Evolutionary conservation across 1,140 invertebrate species (phyloP), one percentile per base, ranked within the genome.

Genomic region (Melanaphis sacchari): DNA sequence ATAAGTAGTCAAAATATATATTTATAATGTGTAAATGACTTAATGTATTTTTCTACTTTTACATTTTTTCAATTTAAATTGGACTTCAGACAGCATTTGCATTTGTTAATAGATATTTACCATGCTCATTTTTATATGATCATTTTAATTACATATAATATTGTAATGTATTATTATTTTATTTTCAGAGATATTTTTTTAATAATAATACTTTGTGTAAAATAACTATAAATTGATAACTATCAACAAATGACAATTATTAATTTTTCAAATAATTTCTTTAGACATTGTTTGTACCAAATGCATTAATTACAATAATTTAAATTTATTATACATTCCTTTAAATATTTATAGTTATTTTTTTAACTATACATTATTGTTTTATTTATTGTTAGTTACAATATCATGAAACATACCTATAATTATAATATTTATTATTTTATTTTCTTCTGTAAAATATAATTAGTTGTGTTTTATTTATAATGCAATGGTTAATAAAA

Each of bases 31-130:
- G 6, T 49, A 82, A 91, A 91, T 82, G 81, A 91, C 66, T 91
- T 92, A 81, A 92, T 24, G n/a, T 92, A 92, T 92, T 92, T 92
- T 92, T 92, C 66, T 92, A 92, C 66, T 81, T 92, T 92, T 92
- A 92, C 90, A 92, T 92, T 82, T 92, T 81, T 92, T 82, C 90
- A 82, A 8, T 43, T 21, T 38, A 22, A 38, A 82, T 36, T 36
- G n/a, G 90, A 49, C 1, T 66, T 66, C 8, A 46, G n/a, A 26
- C 5, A 26, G 49, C 1, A 92, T 40, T 91, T 81, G 31, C 40
- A 82, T 82, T 92, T 81, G 66, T 92, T 38, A 38, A 82, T 90
- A 8, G n/a, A 31, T 41, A 90, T 66, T 59, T 26, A 59, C 24
- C 15, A 66, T 7, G 52, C 52, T 90, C 89, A 90, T n/a, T 90